Base-by-base conservation (phyloP, 2,113 vertebrate species). In the Falcunculus frontatus region DNA sequence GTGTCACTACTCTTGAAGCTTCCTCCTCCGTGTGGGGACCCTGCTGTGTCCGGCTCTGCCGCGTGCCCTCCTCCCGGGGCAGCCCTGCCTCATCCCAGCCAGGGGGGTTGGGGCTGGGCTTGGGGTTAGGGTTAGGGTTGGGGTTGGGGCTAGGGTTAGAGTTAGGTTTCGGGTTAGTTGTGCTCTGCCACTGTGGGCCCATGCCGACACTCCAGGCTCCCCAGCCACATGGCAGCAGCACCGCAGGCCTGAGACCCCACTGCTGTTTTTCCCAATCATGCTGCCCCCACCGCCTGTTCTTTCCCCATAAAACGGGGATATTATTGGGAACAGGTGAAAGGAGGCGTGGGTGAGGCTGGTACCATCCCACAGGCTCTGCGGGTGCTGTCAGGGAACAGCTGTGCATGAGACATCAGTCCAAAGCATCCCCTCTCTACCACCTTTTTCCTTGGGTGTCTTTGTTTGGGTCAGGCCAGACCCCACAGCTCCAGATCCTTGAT, bases 401-500 rank as follows among this genome's bases (percentile, higher is more conserved):
- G 56, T 30, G 42, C 16, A 7, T 0, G 0, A 44, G n/a, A 16
- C 19, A 12, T 19, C 0, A 1, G 11, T 55, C 55, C 35, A 25
- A 17, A 64, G 32, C 59, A 12, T 33, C 7, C 30, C 11, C 13
- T 23, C 3, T 18, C 4, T 32, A 27, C 5, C 46, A 47, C 18
- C 11, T 59, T 56, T 76, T 52, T n/a, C 15, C 27, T 44, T 20
- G 11, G 11, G 33, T 27, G 35, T 33, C n/a, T 33, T 57, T 26
- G 11, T 4, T 1, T 1, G 49, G 11, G 37, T 91, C 98, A 99
- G 92, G 91, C 92, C 78, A 98, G 97, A 57, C 97, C 98, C 99
- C 99, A 99, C 60, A 99, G 98, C 92, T 99, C 99, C 57, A 99
- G 96, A 26, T 98, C 97, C 89, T 95, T 97, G 39, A 99, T 29